phyloP scores from a whole-genome alignment of 37 sponge, comb jelly and placozoan genomes.

The Chondrosia reniformis region DNA sequence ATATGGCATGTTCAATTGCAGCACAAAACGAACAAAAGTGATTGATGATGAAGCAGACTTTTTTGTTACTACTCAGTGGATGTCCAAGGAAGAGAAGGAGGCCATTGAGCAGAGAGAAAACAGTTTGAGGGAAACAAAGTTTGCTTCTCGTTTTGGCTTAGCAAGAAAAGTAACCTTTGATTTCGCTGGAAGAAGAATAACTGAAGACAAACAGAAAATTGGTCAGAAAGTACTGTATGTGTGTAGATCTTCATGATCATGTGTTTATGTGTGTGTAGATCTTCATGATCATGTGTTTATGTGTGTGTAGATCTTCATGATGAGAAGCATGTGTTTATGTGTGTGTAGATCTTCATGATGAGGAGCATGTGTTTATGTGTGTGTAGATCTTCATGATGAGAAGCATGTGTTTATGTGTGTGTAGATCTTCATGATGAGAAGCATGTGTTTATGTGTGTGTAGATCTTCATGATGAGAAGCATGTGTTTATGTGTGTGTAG shows the following conservation, averaged over 20 bases:
- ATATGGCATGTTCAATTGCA: background rate
- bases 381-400: background rate
- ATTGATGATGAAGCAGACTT: slow-evolving; percentile 92
- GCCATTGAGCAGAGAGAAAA: slow-evolving; percentile 53
- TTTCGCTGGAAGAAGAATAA: slow-evolving; percentile 83
- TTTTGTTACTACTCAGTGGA: slow-evolving; percentile 70
- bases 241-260: too few species aligned
- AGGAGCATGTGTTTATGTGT: background rate
- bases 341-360: background rate
- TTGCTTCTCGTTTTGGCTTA: slow-evolving; percentile 39
- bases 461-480: too few species aligned
- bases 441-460: too few species aligned
- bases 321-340: background rate
- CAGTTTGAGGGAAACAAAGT: slow-evolving; percentile 42
- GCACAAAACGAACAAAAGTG: slow-evolving; percentile 72
- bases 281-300: background rate
- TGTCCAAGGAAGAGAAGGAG: slow-evolving; percentile 54
- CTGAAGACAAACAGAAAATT: slow-evolving; percentile 38
- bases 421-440: too few species aligned
- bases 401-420: background rate
- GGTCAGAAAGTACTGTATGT: slow-evolving; percentile 17
- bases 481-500: too few species aligned
- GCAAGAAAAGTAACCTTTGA: slow-evolving; percentile 69
- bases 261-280: background rate
- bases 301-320: background rate